Conservation (phyloP, 35 echinoderm and acorn worm species). For the Acanthaster planci region DNA sequence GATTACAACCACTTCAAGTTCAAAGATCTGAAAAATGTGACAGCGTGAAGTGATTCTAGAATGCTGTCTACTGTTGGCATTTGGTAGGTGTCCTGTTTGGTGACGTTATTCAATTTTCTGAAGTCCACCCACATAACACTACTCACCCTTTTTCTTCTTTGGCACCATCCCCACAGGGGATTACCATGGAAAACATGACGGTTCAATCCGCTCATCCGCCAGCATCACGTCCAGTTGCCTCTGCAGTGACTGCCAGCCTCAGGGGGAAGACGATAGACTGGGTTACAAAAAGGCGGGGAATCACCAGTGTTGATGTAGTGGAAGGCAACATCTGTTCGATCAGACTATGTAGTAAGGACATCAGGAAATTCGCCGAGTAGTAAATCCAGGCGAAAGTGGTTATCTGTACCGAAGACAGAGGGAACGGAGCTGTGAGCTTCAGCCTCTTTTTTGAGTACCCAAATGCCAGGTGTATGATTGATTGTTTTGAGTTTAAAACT, state of each 20-base stretch:
- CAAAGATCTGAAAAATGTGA: conserved; percentile 51
- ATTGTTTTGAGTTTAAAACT: no score
- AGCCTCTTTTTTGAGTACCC: no score
- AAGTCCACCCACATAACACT: conserved; percentile 58
- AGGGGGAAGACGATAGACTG: conserved; percentile 30
- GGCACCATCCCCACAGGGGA: conserved; percentile 64
- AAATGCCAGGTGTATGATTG: no score
- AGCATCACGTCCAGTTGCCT: conserved; percentile 49
- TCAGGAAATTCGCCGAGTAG: conserved; percentile 22
- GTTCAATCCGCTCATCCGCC: conserved; percentile 50
- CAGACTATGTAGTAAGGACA: conserved; percentile 33
- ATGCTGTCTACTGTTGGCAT: conserved; percentile 56
- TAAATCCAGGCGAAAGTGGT: neutral
- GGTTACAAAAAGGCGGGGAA: conserved; percentile 22
- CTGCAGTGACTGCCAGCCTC: conserved; percentile 27
- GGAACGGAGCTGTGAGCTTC: neutral
- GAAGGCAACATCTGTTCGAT: conserved; percentile 44
- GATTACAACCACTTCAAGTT: conserved; percentile 60
- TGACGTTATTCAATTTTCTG: conserved; percentile 40
- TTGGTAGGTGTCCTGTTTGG: conserved; percentile 60
- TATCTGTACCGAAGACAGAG: neutral
- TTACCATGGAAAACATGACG: conserved; percentile 45
- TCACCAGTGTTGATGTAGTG: conserved; percentile 49
- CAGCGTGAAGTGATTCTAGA: conserved; percentile 30
- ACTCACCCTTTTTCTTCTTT: conserved; percentile 42